Evolutionary conservation across 2,888 invertebrate genomes (phyloP).

Genomic region (Pogonocherus hispidulus): DNA sequence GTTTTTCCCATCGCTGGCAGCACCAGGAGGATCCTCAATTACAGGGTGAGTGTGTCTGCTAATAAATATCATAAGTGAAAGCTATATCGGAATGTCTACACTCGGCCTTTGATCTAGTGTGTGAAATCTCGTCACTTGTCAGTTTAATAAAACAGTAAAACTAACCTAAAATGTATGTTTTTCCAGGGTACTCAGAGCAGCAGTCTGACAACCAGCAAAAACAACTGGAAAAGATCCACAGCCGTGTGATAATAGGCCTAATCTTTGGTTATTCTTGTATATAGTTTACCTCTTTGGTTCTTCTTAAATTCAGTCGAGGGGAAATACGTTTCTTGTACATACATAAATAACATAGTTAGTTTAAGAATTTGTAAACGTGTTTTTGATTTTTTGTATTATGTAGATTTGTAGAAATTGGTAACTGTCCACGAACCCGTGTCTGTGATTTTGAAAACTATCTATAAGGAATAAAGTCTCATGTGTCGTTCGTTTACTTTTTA

Average conservation of each 20-base stretch:
- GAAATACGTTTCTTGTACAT: slow-evolving; percentile 31
- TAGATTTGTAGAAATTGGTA: too few species aligned
- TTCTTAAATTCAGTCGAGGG: slow-evolving; percentile 10
- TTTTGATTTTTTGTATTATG: too few species aligned
- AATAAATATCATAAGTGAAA: too few species aligned
- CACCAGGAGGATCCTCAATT: slow-evolving; percentile 63
- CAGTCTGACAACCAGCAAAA: slow-evolving; percentile 62
- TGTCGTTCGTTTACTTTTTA: too few species aligned
- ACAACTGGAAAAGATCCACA: slow-evolving; percentile 60
- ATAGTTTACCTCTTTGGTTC: slow-evolving; percentile 9
- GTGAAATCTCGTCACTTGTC: background rate
- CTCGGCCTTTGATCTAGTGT: too few species aligned
- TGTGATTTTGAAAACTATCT: slow-evolving; percentile 5
- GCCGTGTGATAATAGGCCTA: slow-evolving; percentile 56
- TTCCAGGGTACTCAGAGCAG: slow-evolving; percentile 64
- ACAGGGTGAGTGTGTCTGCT: slow-evolving; percentile 64
- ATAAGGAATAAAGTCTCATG: too few species aligned
- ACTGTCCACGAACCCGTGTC: too few species aligned
- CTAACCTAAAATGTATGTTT: slow-evolving; percentile 22
- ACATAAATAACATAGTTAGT: too few species aligned
- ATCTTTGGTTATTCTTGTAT: background rate
- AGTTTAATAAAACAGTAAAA: background rate
- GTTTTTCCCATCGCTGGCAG: slow-evolving; percentile 66
- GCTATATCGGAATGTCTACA: too few species aligned
- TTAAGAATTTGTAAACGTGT: slow-evolving; percentile 5